phyloP scores from a whole-genome alignment of 1,140 invertebrate species.

The Tetragonula clypearis region DNA sequence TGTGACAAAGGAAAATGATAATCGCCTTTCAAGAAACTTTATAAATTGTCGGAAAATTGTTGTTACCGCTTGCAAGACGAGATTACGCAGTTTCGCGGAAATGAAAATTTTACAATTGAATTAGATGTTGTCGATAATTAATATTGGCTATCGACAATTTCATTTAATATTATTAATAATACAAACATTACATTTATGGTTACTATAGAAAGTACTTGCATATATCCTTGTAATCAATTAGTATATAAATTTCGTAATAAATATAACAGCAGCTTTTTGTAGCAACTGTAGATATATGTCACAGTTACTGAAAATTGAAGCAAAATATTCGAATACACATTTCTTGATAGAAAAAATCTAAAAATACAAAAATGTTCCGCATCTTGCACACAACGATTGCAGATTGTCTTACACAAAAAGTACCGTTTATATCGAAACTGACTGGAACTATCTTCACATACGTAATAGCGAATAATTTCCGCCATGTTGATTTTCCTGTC shows the following conservation, averaged over 20 bases:
- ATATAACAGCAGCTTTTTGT: not conserved
- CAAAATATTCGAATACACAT: not conserved
- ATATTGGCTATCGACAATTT: not conserved
- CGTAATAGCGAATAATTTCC: not conserved
- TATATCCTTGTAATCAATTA: not conserved
- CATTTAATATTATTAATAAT: not conserved
- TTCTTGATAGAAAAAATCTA: not conserved
- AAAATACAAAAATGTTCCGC: not conserved
- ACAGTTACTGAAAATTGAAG: not conserved
- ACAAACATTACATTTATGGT: not conserved
- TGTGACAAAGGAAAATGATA: not conserved
- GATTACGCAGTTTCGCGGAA: not conserved
- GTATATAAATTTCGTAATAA: not conserved
- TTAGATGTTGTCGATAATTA: not conserved
- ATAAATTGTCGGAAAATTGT: not conserved
- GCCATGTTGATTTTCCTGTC: conserved; percentile 1
- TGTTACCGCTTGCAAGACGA: not conserved
- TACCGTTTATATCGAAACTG: not conserved
- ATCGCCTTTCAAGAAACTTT: not conserved
- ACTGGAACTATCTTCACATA: not conserved
- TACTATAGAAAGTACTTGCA: not conserved
- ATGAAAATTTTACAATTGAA: not conserved
- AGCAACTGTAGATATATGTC: not conserved
- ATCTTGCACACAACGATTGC: not conserved
- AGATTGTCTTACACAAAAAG: not conserved